Percentiles rank a stretch among this genome's conserved stretches.
These are phyloP conservation scores for Chelonus insularis DNA, from an alignment of 1,140 invertebrate species.

Conservation along the genomic window DNA sequence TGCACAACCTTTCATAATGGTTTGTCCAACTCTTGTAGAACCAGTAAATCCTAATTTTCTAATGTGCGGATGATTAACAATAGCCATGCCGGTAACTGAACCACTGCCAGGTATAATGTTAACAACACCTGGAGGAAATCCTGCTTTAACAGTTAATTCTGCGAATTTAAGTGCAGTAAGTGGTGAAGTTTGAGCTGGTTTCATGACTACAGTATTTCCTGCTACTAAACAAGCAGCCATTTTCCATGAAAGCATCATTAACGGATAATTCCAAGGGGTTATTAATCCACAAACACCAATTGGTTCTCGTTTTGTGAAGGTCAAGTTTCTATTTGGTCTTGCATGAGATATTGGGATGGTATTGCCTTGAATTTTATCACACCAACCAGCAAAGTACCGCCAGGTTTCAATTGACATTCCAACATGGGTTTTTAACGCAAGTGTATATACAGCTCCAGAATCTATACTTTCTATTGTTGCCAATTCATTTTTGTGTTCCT, in stretches of 20 bases:
- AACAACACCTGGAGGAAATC: constrained; percentile 92
- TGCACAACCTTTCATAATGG: constrained; percentile 88
- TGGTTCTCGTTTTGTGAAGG: constrained; percentile 87
- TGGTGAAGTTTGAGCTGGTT: constrained; percentile 90
- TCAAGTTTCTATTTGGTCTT: constrained; percentile 86
- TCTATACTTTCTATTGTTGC: constrained; percentile 92
- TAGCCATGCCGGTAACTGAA: constrained; percentile 76
- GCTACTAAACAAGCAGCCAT: constrained; percentile 94
- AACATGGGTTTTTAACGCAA: constrained; percentile 91
- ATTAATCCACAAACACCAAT: constrained; percentile 92
- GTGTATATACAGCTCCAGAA: constrained; percentile 92
- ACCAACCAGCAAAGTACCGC: constrained; percentile 92
- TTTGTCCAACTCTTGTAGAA: constrained; percentile 84
- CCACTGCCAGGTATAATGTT: constrained; percentile 89
- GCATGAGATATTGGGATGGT: constrained; percentile 89
- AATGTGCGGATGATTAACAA: constrained; percentile 81
- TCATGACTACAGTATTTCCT: constrained; percentile 92
- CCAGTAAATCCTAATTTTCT: constrained; percentile 95
- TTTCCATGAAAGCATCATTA: constrained; percentile 99
- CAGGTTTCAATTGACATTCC: constrained; percentile 94
- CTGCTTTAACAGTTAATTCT: constrained; percentile 82
- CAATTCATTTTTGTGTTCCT: constrained; percentile 89
- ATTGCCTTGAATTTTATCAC: constrained; percentile 91
- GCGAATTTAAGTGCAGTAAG: constrained; percentile 93
- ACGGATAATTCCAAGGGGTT: constrained; percentile 97